Conservation (phyloP, 2,888 invertebrate species). For the Caenorhabditis imperialis region DNA sequence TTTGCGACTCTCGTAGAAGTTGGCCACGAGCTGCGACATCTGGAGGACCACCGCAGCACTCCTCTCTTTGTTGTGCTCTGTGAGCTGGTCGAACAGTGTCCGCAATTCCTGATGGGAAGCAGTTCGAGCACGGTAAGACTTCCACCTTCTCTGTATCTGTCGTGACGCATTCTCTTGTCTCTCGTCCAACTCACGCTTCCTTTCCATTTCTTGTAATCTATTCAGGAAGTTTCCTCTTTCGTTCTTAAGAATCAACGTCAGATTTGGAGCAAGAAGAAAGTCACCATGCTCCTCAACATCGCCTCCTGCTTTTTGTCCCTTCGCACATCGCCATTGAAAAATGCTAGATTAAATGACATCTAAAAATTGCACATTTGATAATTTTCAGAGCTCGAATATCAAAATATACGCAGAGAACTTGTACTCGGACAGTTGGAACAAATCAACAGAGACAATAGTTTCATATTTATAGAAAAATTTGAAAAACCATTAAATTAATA, state of each 20-base stretch:
- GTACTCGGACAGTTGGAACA: no score
- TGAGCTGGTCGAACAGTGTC: constrained; percentile 23
- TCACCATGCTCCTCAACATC: constrained; percentile 56
- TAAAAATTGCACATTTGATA: constrained; percentile 12
- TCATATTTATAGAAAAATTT: constrained; percentile 1
- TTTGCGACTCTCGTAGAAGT: constrained; percentile 34
- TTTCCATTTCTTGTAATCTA: constrained; percentile 31
- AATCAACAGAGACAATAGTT: constrained; percentile 1
- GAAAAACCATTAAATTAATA: no score
- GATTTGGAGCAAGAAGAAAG: background rate
- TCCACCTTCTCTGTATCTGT: constrained; percentile 40
- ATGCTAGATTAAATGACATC: constrained; percentile 57
- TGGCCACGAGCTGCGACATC: constrained; percentile 27
- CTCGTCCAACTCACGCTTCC: constrained; percentile 21
- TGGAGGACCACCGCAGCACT: constrained; percentile 5
- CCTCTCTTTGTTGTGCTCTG: background rate
- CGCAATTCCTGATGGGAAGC: constrained; percentile 1
- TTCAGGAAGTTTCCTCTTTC: constrained; percentile 51
- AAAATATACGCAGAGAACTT: background rate
- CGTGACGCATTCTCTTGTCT: constrained; percentile 19
- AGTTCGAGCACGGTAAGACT: background rate
- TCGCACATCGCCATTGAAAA: constrained; percentile 55
- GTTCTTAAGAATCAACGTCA: constrained; percentile 41
- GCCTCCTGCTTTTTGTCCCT: constrained; percentile 62
- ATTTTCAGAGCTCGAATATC: background rate